A percentile compares a stretch with the other conserved stretches of the same genome.
These are phyloP conservation scores for Syngnathus floridae DNA, from an alignment of 2,113 vertebrate species.

Conservation along the genomic window DNA sequence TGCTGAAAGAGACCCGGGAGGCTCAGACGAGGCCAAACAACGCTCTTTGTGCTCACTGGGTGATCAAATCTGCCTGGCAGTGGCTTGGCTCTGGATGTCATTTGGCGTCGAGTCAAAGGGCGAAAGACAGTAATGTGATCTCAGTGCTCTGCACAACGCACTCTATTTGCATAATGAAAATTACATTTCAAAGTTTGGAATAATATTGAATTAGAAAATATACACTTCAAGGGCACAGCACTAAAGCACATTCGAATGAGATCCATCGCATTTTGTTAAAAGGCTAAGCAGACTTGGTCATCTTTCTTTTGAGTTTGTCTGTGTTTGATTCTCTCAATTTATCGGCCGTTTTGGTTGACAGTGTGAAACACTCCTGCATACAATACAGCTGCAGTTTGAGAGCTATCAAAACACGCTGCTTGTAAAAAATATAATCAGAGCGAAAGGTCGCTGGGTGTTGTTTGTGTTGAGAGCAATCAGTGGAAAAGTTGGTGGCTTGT, in stretches of 20 bases:
- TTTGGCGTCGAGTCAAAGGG: not conserved
- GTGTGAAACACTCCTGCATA: not conserved
- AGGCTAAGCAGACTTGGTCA: too few species aligned
- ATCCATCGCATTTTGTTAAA: not conserved
- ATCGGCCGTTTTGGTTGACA: not conserved
- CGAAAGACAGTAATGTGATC: conserved; percentile 2
- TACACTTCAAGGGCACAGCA: not conserved
- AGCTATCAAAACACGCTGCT: not conserved
- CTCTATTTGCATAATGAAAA: not conserved
- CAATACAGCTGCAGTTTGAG: not conserved
- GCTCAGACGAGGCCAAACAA: conserved; percentile 11
- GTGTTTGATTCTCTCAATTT: not conserved
- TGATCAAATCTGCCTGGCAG: conserved; percentile 30
- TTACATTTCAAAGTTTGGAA: not conserved
- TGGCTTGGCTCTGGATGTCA: conserved; percentile 10
- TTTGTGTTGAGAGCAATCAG: not conserved
- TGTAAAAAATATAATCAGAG: not conserved
- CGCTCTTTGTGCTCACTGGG: conserved; percentile 16
- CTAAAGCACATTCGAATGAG: not conserved
- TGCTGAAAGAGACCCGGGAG: conserved; percentile 17
- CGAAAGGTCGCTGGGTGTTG: not conserved
- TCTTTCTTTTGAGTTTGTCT: not conserved
- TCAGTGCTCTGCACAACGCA: not conserved
- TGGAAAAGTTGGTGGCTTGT: not conserved
- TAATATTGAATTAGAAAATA: not conserved